A percentile compares a stretch with the other conserved stretches of the same genome.
These are phyloP conservation scores for Clavelina lepadiformis DNA, from an alignment of 23 tunicate genomes.

Conservation along the genomic window DNA sequence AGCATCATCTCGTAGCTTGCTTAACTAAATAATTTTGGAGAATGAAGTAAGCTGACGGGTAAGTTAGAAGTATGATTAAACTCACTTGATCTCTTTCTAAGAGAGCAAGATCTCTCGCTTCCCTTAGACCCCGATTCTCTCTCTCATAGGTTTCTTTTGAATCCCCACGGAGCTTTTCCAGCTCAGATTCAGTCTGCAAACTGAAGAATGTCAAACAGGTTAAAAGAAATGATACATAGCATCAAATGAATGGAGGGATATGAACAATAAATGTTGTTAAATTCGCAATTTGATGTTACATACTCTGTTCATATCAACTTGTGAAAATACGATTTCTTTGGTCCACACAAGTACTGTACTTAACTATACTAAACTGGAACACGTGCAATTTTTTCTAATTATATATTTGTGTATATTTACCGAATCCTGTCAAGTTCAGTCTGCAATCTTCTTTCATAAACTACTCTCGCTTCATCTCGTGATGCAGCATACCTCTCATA, in stretches of 20 bases:
- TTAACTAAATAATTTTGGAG: slow-evolving; percentile 27
- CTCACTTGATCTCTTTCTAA: slow-evolving; percentile 70
- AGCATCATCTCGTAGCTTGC: slow-evolving; percentile 53
- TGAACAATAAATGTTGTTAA: too few relatives aligned
- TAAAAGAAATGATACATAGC: neutral
- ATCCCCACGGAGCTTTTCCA: slow-evolving; percentile 57
- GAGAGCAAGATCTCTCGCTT: slow-evolving; percentile 60
- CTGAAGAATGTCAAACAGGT: slow-evolving; percentile 8
- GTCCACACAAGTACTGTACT: too few relatives aligned
- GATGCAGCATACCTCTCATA: slow-evolving; percentile 80
- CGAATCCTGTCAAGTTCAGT: slow-evolving; percentile 73
- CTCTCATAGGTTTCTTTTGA: slow-evolving; percentile 77
- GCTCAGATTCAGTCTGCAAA: slow-evolving; percentile 73
- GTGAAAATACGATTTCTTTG: too few relatives aligned
- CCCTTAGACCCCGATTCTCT: slow-evolving; percentile 73
- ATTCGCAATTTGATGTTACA: too few relatives aligned
- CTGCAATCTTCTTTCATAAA: slow-evolving; percentile 73
- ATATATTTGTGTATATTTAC: slow-evolving; percentile 8
- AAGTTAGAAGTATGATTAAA: too few relatives aligned
- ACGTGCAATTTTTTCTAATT: neutral
- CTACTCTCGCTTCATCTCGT: slow-evolving; percentile 67
- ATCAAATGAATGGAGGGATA: too few relatives aligned
- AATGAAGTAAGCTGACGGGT: too few relatives aligned
- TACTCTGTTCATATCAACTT: too few relatives aligned
- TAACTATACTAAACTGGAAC: too few relatives aligned